A percentile compares a stretch with the other conserved stretches of the same genome.
Conservation (phyloP, 2,888 invertebrate species). For the Oscheius sp. region DNA sequence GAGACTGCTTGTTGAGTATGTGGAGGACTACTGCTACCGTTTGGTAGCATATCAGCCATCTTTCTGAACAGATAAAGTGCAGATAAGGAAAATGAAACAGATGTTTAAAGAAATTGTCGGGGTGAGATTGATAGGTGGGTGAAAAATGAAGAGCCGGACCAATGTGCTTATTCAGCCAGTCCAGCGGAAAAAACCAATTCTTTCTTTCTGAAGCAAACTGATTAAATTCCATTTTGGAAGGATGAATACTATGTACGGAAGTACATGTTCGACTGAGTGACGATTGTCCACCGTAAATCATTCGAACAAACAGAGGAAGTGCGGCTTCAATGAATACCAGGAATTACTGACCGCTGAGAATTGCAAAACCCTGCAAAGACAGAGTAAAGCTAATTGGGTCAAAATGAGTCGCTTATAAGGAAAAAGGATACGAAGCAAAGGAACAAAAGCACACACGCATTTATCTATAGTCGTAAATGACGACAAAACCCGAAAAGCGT, state of each 20-base stretch:
- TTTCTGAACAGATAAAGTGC: constrained; percentile 3
- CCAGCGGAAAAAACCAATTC: too few species aligned
- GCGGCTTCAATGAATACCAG: constrained; percentile 25
- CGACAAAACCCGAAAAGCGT: not conserved
- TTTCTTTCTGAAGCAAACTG: too few species aligned
- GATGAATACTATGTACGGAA: not conserved
- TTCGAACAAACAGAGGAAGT: constrained; percentile 18
- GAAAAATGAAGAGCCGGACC: too few species aligned
- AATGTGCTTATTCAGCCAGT: too few species aligned
- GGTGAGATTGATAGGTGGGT: too few species aligned
- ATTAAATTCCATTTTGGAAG: too few species aligned
- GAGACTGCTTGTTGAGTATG: not conserved
- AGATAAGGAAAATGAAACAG: not conserved
- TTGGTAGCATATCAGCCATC: constrained; percentile 7
- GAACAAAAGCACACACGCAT: too few species aligned
- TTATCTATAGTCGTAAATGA: not conserved
- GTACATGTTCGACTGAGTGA: constrained; percentile 28
- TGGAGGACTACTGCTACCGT: constrained; percentile 3
- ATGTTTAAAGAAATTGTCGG: too few species aligned
- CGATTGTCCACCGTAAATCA: constrained; percentile 30
- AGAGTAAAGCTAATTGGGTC: too few species aligned
- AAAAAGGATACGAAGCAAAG: too few species aligned
- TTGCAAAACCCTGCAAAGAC: not conserved
- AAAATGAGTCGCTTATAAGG: too few species aligned
- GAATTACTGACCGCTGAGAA: constrained; percentile 19